Evolutionary conservation across 2,797 vertebrate species (phyloP).

Genomic region (Tokudaia muenninki): DNA sequence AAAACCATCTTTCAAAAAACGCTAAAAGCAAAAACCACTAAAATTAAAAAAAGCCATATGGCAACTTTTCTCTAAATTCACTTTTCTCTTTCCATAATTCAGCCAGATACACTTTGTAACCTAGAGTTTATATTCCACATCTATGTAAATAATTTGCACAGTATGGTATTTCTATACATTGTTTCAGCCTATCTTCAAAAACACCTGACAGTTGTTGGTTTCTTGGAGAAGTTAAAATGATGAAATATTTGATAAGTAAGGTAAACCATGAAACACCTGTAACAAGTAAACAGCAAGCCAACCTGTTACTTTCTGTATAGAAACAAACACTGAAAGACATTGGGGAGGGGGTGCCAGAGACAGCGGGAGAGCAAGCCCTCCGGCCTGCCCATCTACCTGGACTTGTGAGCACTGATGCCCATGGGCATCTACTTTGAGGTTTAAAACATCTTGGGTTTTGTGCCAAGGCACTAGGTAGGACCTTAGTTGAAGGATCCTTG

Average conservation of each 20-base stretch:
- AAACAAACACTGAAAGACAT: background rate
- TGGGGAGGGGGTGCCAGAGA: background rate
- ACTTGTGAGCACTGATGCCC: background rate
- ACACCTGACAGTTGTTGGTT: background rate
- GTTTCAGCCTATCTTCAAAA: background rate
- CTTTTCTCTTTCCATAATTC: conserved; percentile 33
- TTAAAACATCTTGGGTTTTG: background rate
- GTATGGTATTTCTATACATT: background rate
- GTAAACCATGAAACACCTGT: background rate
- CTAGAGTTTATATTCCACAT: conserved; percentile 14
- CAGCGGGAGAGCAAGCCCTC: too few species aligned
- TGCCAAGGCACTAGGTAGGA: background rate
- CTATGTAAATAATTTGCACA: conserved; percentile 37
- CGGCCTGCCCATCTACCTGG: background rate
- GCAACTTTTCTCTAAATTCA: background rate
- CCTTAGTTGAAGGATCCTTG: background rate
- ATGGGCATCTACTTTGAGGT: background rate
- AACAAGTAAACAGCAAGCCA: conserved; percentile 31
- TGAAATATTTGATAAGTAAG: conserved; percentile 26
- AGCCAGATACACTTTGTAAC: conserved; percentile 32
- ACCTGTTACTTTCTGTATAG: conserved; percentile 28
- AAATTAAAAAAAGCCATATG: background rate
- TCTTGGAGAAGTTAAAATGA: conserved; percentile 65
- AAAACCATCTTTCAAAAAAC: conserved; percentile 20
- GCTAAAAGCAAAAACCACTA: conserved; percentile 47